Evolutionary conservation across 2,888 invertebrate species (phyloP).

Genomic region (Prosopocoilus inquinatus): DNA sequence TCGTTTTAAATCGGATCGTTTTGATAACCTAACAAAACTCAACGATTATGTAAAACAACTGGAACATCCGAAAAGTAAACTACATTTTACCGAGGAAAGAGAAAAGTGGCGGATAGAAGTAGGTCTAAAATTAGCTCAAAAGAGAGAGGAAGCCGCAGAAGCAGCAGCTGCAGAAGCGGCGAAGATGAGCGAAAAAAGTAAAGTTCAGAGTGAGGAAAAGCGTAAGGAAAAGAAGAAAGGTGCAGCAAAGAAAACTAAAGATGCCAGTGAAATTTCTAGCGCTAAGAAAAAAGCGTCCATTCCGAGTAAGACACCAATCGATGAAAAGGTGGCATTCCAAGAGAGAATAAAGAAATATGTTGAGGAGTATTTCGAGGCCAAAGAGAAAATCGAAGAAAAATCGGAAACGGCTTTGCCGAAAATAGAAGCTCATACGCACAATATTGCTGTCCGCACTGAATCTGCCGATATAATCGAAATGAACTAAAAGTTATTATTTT

Average conservation of each 20-base stretch:
- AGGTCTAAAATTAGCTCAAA: not conserved
- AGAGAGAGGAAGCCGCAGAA: not conserved
- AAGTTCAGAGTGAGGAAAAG: not conserved
- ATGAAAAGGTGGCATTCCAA: not conserved
- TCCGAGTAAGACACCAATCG: not conserved
- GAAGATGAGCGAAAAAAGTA: not conserved
- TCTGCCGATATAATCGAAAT: constrained; percentile 10
- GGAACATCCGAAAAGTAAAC: not conserved
- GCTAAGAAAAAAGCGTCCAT: not conserved
- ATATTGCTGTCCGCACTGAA: constrained; percentile 8
- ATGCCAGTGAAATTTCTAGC: not conserved
- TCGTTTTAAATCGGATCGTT: not conserved
- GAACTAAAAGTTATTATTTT: not conserved
- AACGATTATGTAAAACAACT: not conserved
- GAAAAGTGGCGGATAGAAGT: not conserved
- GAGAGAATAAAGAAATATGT: constrained; percentile 7
- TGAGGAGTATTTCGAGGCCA: not conserved
- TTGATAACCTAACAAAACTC: not conserved
- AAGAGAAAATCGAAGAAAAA: not conserved
- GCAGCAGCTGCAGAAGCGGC: not conserved
- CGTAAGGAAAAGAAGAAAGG: not conserved
- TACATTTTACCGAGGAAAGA: constrained; percentile 4
- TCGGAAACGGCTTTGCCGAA: not conserved
- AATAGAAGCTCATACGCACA: constrained; percentile 5
- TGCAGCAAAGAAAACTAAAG: not conserved